Conservation (phyloP, 2,888 invertebrate genomes). For the Lamellibrachia satsuma region DNA sequence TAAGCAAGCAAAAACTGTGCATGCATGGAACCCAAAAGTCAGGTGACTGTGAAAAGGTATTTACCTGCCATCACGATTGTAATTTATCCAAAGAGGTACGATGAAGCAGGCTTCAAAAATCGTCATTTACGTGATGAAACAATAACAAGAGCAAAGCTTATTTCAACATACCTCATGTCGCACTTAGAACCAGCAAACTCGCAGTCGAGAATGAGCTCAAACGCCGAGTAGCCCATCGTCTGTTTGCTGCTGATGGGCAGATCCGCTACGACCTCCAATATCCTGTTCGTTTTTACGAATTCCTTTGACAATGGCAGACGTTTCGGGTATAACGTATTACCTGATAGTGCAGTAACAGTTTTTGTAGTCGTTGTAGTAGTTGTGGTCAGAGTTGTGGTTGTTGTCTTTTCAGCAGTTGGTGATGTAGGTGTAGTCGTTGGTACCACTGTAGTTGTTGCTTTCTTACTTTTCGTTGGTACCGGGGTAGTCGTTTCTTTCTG, state of each 20-base stretch:
- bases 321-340: background rate
- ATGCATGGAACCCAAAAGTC: too few relatives aligned
- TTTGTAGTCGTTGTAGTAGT: background rate
- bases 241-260: slow-evolving; percentile 22
- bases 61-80: too few relatives aligned
- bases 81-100: background rate
- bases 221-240: slow-evolving; percentile 32
- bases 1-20: too few relatives aligned
- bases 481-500: background rate
- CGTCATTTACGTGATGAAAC: background rate
- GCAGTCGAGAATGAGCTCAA: slow-evolving; percentile 40
- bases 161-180: slow-evolving; percentile 26
- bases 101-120: background rate
- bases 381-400: background rate
- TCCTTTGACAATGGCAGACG: background rate
- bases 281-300: background rate
- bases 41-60: too few relatives aligned
- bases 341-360: background rate
- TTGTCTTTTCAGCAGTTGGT: background rate
- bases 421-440: background rate
- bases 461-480: background rate
- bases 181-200: slow-evolving; percentile 37
- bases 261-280: slow-evolving; percentile 31
- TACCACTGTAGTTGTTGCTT: background rate
- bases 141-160: background rate